phyloP scores from a whole-genome alignment of 2,797 vertebrate species.

The Chaunax sp. region DNA sequence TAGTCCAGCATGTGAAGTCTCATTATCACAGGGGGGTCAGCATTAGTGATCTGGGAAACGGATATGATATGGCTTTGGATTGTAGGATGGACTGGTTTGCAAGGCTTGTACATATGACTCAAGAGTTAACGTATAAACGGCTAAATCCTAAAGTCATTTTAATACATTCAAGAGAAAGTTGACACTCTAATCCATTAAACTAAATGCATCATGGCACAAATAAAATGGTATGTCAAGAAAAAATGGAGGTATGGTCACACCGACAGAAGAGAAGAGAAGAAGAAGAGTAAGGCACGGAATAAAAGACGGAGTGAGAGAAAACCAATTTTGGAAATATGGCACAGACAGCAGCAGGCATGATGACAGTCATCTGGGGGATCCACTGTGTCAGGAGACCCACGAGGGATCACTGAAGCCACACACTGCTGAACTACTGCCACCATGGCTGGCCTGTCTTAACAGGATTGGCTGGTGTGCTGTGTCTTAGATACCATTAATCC shows the following conservation, averaged over 20 bases:
- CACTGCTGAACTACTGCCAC: slow-evolving; percentile 42
- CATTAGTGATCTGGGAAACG: slow-evolving; percentile 1
- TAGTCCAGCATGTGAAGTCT: slow-evolving; percentile 38
- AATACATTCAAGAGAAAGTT: no score
- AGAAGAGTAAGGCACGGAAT: not conserved
- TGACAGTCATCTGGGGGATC: slow-evolving; percentile 26
- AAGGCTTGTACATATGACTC: not conserved
- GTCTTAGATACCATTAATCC: slow-evolving; percentile 73
- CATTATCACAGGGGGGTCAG: slow-evolving; percentile 44
- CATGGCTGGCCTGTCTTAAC: slow-evolving; percentile 61
- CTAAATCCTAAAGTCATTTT: no score
- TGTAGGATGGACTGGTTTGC: not conserved
- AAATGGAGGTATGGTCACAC: no score
- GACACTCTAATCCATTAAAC: not conserved
- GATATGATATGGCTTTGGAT: not conserved
- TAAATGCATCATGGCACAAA: not conserved
- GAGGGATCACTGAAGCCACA: slow-evolving; percentile 28
- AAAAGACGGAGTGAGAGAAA: not conserved
- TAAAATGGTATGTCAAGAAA: no score
- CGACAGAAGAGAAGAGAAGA: no score
- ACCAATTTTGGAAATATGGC: slow-evolving; percentile 11
- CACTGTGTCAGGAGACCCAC: slow-evolving; percentile 43
- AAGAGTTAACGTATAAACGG: no score
- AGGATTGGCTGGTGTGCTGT: slow-evolving; percentile 68
- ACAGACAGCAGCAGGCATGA: slow-evolving; percentile 10